phyloP scores from a whole-genome alignment of 2,888 invertebrate species.

The Metopia argyrocephala region DNA sequence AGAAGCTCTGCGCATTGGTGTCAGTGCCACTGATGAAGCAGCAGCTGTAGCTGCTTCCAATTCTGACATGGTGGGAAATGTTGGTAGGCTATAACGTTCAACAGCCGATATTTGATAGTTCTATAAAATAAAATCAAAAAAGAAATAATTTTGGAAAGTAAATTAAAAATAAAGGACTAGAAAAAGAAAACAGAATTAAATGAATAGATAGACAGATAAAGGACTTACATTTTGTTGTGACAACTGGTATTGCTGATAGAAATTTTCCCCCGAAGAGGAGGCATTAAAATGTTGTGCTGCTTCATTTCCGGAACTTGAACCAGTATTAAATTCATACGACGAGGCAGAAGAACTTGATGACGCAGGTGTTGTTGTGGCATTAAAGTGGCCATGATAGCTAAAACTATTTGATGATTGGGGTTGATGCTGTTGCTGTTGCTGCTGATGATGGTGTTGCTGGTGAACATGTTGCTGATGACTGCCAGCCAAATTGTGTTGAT shows the following conservation, averaged over 20 bases:
- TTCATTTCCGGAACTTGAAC: constrained; percentile 78
- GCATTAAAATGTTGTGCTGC: constrained; percentile 63
- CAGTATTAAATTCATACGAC: constrained; percentile 76
- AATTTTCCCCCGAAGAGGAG: constrained; percentile 64
- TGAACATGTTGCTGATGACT: constrained; percentile 65
- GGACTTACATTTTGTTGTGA: constrained; percentile 74
- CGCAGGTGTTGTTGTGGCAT: constrained; percentile 74
- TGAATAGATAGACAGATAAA: background rate
- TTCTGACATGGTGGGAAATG: constrained; percentile 85
- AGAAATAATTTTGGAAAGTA: background rate
- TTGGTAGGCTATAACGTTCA: constrained; percentile 85
- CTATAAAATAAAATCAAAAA: constrained; percentile 64
- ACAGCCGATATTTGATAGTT: constrained; percentile 76
- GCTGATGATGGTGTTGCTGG: constrained; percentile 63
- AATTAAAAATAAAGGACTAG: no score
- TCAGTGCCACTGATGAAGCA: constrained; percentile 41
- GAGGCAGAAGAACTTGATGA: constrained; percentile 74
- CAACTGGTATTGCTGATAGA: constrained; percentile 70
- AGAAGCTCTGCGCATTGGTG: constrained; percentile 86
- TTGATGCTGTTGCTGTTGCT: constrained; percentile 25
- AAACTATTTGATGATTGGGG: constrained; percentile 67
- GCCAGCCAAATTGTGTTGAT: constrained; percentile 65
- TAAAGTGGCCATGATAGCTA: constrained; percentile 78
- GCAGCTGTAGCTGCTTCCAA: constrained; percentile 79
- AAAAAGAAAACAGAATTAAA: no score